A percentile compares a stretch with the other conserved stretches of the same genome.
phyloP scores from a whole-genome alignment of 1,140 invertebrate species.

The Drosophila bifasciata region DNA sequence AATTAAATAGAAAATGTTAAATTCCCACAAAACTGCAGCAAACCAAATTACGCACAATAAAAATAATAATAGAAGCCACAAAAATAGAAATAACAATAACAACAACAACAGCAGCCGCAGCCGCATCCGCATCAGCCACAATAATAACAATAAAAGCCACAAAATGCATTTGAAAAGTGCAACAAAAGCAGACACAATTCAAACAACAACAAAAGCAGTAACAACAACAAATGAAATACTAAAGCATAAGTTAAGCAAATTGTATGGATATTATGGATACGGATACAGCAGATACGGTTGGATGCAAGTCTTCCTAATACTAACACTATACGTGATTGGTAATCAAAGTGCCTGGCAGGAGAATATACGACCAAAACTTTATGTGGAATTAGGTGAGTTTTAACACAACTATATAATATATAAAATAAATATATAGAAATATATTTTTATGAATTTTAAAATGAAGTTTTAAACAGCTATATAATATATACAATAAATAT shows the following conservation, averaged over 20 bases:
- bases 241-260: slow-evolving; percentile 50
- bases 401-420: not conserved
- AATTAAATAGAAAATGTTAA: slow-evolving; percentile 75
- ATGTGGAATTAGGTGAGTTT: slow-evolving; percentile 93
- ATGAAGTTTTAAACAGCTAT: slow-evolving; percentile 82
- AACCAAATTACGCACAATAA: slow-evolving; percentile 60
- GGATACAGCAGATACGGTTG: slow-evolving; percentile 36
- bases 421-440: no score
- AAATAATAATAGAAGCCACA: slow-evolving; percentile 39
- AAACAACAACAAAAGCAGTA: slow-evolving; percentile 32
- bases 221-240: slow-evolving; percentile 56
- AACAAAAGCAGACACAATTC: slow-evolving; percentile 40
- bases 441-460: no score
- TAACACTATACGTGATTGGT: slow-evolving; percentile 83
- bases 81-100: slow-evolving; percentile 31
- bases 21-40: slow-evolving; percentile 57
- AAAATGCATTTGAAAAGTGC: slow-evolving; percentile 51
- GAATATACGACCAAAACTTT: slow-evolving; percentile 93
- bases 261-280: slow-evolving; percentile 21
- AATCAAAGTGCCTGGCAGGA: slow-evolving; percentile 90
- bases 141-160: slow-evolving; percentile 44
- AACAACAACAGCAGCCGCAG: slow-evolving; percentile 36
- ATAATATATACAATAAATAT: no score
- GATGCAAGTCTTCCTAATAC: slow-evolving; percentile 83
- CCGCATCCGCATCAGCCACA: slow-evolving; percentile 31